phyloP scores from a whole-genome alignment of 2,797 vertebrate genomes.

The Todus mexicanus region DNA sequence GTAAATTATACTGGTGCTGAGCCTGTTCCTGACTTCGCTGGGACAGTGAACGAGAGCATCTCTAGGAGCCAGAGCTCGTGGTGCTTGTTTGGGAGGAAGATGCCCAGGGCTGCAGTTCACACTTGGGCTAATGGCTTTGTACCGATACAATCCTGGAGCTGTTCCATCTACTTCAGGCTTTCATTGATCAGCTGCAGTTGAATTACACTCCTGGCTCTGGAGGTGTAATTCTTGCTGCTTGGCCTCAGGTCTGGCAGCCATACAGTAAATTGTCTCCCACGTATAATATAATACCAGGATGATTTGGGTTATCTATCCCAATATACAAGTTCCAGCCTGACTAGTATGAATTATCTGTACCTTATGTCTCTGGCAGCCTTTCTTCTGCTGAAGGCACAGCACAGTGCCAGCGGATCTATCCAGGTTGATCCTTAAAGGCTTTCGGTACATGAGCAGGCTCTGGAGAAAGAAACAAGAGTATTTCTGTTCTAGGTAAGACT shows the following conservation, averaged over 20 bases:
- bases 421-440: background rate
- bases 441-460: background rate
- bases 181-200: background rate
- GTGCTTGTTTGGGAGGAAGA: background rate
- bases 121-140: fast-evolving
- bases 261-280: background rate
- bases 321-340: background rate
- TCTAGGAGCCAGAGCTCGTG: background rate
- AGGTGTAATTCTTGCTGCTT: background rate
- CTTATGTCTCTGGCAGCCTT: background rate
- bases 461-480: background rate
- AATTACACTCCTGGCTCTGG: background rate
- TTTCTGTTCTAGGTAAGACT: background rate
- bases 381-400: background rate
- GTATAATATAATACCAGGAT: background rate
- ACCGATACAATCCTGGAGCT: background rate
- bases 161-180: background rate
- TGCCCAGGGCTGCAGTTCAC: background rate
- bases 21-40: background rate
- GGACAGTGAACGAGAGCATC: background rate
- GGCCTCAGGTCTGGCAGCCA: background rate
- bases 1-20: background rate
- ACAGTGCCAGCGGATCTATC: background rate
- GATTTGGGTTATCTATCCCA: background rate
- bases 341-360: background rate